Evolutionary conservation across 30 jellyfish, hydroid and myxozoan species (phyloP).

Genomic region (Nemopilema nomurai): DNA sequence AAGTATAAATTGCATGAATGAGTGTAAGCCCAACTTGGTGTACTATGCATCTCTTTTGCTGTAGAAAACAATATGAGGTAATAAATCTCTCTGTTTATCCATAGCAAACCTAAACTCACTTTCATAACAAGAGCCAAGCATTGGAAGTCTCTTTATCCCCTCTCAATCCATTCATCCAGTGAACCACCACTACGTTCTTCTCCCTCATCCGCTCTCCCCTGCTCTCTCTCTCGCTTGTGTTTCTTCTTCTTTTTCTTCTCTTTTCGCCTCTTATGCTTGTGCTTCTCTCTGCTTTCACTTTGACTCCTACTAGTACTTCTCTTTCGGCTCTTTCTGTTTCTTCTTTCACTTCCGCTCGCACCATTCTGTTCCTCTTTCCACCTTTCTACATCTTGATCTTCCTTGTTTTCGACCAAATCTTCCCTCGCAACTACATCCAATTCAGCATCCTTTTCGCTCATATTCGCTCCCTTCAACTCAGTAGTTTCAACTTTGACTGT

Average conservation of each 20-base stretch:
- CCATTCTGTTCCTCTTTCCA: neutral
- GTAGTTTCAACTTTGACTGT: neutral
- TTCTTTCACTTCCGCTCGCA: neutral
- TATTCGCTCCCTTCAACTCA: slow-evolving; percentile 4
- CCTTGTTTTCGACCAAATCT: neutral
- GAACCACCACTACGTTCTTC: slow-evolving; percentile 1
- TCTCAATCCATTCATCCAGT: slow-evolving; percentile 23
- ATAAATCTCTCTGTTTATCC: too few species aligned
- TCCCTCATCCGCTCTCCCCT: slow-evolving; percentile 2
- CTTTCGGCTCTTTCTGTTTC: slow-evolving; percentile 12
- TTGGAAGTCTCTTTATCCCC: neutral
- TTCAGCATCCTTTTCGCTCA: neutral
- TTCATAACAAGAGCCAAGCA: too few species aligned
- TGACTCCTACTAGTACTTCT: slow-evolving; percentile 20
- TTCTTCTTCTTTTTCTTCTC: slow-evolving; percentile 45
- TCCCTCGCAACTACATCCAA: neutral
- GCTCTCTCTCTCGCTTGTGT: slow-evolving; percentile 17
- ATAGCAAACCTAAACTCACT: too few species aligned
- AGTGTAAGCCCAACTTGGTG: too few species aligned
- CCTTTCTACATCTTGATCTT: slow-evolving; percentile 2
- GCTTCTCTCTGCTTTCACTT: slow-evolving; percentile 19
- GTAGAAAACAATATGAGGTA: too few species aligned
- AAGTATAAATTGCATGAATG: too few species aligned
- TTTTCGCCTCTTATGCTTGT: slow-evolving; percentile 27
- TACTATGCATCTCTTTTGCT: too few species aligned